phyloP scores from a whole-genome alignment of 2,797 vertebrate genomes.

The Molossus molossus region DNA sequence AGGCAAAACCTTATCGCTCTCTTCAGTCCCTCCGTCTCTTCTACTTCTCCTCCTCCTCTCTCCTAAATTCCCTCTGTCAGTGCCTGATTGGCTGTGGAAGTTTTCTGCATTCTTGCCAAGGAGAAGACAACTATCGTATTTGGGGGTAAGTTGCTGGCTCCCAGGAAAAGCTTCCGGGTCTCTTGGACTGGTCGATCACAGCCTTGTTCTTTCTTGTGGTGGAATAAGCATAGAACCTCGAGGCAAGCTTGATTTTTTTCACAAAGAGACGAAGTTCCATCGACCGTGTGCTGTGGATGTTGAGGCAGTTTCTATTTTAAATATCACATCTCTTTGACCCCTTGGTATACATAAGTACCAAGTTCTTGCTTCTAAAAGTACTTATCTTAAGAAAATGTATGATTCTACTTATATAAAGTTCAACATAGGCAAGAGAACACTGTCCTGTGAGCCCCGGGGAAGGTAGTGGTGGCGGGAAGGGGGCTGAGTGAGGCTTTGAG shows the following conservation, averaged over 20 bases:
- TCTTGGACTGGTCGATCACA: not conserved
- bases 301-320: conserved; percentile 2
- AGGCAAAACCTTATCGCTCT: not conserved
- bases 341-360: not conserved
- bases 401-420: conserved; percentile 25
- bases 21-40: not conserved
- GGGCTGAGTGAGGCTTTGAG: too few relatives aligned
- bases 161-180: not conserved
- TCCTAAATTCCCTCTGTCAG: not conserved
- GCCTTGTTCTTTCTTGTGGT: not conserved
- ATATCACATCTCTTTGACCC: not conserved
- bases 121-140: not conserved
- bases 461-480: too few relatives aligned
- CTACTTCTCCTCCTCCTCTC: not conserved
- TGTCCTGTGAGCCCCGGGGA: not conserved
- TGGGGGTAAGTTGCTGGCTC: not conserved
- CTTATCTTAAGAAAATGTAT: conserved; percentile 16
- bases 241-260: not conserved
- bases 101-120: not conserved
- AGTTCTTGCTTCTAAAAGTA: conserved; percentile 40
- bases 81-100: not conserved
- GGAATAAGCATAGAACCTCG: not conserved
- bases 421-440: not conserved
- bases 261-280: not conserved
- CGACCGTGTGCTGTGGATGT: not conserved